phyloP scores from a whole-genome alignment of 2,797 vertebrate genomes.

The Pipistrellus pipistrellus region DNA sequence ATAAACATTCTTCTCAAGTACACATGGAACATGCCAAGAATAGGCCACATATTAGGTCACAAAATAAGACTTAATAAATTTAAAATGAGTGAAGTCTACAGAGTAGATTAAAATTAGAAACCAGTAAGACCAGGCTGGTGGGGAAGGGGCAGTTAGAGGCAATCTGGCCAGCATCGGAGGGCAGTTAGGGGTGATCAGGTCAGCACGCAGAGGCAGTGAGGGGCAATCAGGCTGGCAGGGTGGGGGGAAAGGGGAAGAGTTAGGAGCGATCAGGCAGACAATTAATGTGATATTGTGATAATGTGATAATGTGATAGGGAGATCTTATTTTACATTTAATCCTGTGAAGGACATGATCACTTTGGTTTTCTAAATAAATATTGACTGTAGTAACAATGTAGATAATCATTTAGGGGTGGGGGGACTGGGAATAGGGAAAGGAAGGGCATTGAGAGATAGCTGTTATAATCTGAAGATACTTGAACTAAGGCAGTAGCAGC shows the following conservation, averaged over 20 bases:
- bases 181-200: too few species aligned
- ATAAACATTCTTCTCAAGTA: not conserved
- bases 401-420: not conserved
- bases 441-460: not conserved
- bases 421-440: not conserved
- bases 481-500: not conserved
- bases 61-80: constrained; percentile 33
- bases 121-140: not conserved
- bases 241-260: too few species aligned
- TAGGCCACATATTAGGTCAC: not conserved
- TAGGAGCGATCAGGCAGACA: not conserved
- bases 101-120: constrained; percentile 21
- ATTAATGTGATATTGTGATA: not conserved
- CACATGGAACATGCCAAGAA: not conserved
- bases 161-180: too few species aligned
- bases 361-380: constrained; percentile 12
- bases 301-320: not conserved
- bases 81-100: constrained; percentile 29
- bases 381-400: not conserved
- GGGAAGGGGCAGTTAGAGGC: too few species aligned
- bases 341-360: not conserved
- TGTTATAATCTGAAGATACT: not conserved
- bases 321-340: constrained; percentile 4
- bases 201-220: too few species aligned
- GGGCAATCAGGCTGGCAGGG: too few species aligned